phyloP scores from a whole-genome alignment of 2,888 invertebrate genomes.

The Drosophila cognata region DNA sequence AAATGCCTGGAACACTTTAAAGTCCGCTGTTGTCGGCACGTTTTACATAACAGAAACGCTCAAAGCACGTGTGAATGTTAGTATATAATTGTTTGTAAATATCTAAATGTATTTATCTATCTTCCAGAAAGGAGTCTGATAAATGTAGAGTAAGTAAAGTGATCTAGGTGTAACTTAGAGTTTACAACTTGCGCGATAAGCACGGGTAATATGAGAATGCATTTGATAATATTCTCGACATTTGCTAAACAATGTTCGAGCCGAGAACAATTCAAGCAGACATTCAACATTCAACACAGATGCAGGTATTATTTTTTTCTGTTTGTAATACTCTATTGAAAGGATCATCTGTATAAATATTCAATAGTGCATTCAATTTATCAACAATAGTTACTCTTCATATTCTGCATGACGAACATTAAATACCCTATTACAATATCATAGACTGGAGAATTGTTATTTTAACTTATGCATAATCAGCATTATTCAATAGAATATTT shows the following conservation, averaged over 20 bases:
- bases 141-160: conserved; percentile 22
- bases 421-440: not conserved
- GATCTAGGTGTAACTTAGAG: conserved; percentile 1
- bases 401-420: not conserved
- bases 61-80: conserved; percentile 32
- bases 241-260: not conserved
- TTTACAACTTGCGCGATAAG: conserved; percentile 31
- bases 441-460: not conserved
- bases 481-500: not conserved
- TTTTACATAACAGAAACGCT: conserved; percentile 49
- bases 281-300: not conserved
- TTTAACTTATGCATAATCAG: not conserved
- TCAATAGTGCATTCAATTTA: not conserved
- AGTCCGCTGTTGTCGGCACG: conserved; percentile 33
- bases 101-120: conserved; percentile 3
- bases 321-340: not conserved
- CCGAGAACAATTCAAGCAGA: not conserved
- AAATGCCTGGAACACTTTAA: conserved; percentile 10
- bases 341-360: conserved; percentile 22
- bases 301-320: not conserved
- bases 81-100: conserved; percentile 15
- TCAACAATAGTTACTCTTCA: not conserved
- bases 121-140: conserved; percentile 23
- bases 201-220: conserved; percentile 25
- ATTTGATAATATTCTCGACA: conserved; percentile 25